Conservation (phyloP, 2,113 vertebrate species). For the Burhinus bistriatus region DNA sequence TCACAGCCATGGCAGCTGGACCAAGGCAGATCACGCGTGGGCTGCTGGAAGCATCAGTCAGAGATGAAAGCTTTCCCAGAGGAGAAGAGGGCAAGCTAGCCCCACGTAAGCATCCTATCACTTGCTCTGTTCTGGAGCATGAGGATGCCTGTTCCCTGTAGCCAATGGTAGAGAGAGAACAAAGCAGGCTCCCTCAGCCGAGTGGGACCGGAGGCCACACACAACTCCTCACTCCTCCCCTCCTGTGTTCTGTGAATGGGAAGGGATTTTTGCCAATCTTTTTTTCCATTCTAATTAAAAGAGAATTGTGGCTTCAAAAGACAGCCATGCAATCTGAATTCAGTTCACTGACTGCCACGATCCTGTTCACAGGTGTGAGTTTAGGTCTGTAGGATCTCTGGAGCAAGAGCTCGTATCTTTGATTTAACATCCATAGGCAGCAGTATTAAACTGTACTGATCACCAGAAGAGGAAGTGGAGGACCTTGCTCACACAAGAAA, state of each 20-base stretch:
- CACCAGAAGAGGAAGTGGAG: background rate
- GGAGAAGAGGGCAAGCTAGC: background rate
- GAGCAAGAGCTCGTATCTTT: background rate
- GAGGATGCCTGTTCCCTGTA: background rate
- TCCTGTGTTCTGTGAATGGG: background rate
- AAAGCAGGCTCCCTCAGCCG: background rate
- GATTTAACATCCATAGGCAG: background rate
- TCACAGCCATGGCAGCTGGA: background rate
- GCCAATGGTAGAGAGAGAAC: background rate
- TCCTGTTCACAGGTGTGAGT: background rate
- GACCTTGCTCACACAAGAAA: background rate
- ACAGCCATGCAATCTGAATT: background rate
- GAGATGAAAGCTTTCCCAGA: background rate
- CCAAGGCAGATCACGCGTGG: accelerated
- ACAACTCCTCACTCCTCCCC: background rate
- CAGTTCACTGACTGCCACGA: background rate
- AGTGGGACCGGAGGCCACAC: background rate
- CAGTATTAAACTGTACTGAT: background rate
- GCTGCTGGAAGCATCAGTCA: background rate
- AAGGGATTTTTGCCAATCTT: background rate
- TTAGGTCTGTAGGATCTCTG: background rate
- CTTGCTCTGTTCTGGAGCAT: background rate
- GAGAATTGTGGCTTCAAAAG: background rate
- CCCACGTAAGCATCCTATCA: background rate
- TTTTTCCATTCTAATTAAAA: background rate